These are phyloP conservation scores for Anseranas semipalmata DNA, from an alignment of 2,113 vertebrate species.

Conservation along the genomic window DNA sequence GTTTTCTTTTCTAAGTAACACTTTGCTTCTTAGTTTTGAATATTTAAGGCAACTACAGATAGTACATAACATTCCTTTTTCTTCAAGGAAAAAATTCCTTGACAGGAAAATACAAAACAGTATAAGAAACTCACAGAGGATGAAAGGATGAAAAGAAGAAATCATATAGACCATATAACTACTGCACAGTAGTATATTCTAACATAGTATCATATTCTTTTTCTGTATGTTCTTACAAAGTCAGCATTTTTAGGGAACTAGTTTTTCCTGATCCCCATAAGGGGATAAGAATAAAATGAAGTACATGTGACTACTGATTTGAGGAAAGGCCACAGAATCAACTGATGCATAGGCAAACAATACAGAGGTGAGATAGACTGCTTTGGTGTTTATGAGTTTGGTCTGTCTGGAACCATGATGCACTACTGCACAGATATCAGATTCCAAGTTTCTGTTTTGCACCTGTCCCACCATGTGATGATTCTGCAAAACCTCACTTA, in stretches of 20 bases:
- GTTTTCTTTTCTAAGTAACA: conserved; percentile 45
- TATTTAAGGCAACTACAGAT: conserved; percentile 29
- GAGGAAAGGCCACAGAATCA: background rate
- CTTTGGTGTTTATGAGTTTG: background rate
- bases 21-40: conserved; percentile 17
- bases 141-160: background rate
- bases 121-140: background rate
- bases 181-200: background rate
- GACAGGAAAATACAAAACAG: background rate
- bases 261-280: background rate
- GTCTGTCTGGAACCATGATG: background rate
- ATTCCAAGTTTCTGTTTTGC: background rate
- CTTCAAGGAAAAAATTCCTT: background rate
- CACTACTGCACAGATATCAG: background rate
- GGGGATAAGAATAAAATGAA: background rate
- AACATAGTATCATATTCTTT: background rate
- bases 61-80: background rate
- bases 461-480: background rate
- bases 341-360: background rate
- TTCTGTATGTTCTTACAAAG: background rate
- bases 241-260: background rate
- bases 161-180: background rate
- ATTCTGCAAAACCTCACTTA: background rate
- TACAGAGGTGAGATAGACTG: background rate
- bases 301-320: background rate